Conservation (phyloP, 92 coral and sea anemone genomes). For the Blastomussa wellsi region DNA sequence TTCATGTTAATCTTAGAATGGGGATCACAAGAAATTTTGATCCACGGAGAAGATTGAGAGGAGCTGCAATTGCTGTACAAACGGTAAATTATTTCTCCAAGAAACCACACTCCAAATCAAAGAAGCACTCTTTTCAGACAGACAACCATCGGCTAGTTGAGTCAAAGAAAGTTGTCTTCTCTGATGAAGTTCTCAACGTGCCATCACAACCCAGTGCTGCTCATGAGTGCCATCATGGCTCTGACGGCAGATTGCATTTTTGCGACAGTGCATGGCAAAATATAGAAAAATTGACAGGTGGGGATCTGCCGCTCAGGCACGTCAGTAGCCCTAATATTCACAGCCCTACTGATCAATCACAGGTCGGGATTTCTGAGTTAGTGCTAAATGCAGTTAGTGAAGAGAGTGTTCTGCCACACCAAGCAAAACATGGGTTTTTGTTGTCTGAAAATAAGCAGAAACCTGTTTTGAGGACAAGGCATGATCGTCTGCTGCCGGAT, state of each 20-base stretch:
- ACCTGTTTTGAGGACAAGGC: slow-evolving; percentile 36
- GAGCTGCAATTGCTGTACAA: slow-evolving; percentile 85
- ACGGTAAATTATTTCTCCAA: slow-evolving; percentile 87
- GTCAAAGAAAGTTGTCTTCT: slow-evolving; percentile 45
- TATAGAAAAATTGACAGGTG: slow-evolving; percentile 35
- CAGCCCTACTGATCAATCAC: slow-evolving; percentile 52
- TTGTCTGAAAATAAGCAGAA: slow-evolving; percentile 43
- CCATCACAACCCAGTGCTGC: slow-evolving; percentile 13
- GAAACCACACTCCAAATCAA: slow-evolving; percentile 40
- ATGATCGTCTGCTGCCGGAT: not conserved
- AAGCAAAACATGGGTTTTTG: slow-evolving; percentile 27
- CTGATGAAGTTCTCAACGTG: slow-evolving; percentile 52
- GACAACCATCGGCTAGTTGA: slow-evolving; percentile 19
- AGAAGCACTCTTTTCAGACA: slow-evolving; percentile 21
- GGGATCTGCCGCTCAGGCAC: slow-evolving; percentile 59
- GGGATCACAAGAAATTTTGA: slow-evolving; percentile 94
- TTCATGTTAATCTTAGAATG: slow-evolving; percentile 80
- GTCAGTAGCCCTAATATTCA: slow-evolving; percentile 85
- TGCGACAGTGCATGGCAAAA: slow-evolving; percentile 33
- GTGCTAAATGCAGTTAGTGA: slow-evolving; percentile 39
- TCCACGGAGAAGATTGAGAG: slow-evolving; percentile 74
- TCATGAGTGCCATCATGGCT: slow-evolving; percentile 31
- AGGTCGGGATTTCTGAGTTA: slow-evolving; percentile 22
- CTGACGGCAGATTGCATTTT: slow-evolving; percentile 28
- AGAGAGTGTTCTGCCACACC: slow-evolving; percentile 34